Conservation (phyloP, 2,113 vertebrate species). For the Pelodiscus sinensis region DNA sequence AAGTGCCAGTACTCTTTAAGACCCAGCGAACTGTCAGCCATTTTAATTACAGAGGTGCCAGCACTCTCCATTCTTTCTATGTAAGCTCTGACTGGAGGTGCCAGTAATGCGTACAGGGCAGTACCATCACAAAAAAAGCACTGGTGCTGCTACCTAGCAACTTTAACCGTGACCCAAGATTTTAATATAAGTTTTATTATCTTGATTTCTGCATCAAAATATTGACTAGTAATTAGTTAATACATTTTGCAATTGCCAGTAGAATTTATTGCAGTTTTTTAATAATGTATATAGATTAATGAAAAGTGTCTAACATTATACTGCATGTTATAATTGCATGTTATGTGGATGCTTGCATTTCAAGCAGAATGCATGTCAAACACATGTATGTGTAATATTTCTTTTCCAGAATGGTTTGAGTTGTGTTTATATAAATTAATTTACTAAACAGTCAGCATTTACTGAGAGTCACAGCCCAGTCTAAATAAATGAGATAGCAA, state of each 20-base stretch:
- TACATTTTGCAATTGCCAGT: background rate
- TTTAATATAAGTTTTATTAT: background rate
- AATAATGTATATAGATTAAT: background rate
- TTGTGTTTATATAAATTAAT: background rate
- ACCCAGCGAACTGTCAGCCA: too few species aligned
- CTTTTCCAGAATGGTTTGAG: background rate
- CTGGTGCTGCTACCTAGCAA: background rate
- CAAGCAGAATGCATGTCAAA: background rate
- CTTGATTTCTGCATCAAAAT: background rate
- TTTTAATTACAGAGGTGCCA: too few species aligned
- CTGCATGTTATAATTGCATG: background rate
- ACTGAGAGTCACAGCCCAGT: background rate
- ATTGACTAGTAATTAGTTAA: background rate
- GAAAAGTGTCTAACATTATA: background rate
- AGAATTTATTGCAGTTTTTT: background rate
- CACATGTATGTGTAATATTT: background rate
- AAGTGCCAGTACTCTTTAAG: too few species aligned
- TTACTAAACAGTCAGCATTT: background rate
- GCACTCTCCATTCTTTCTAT: too few species aligned
- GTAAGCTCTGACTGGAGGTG: too few species aligned
- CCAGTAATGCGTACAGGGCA: too few species aligned
- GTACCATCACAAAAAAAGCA: too few species aligned
- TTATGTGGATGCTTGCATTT: background rate
- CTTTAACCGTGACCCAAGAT: background rate
- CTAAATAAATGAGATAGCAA: background rate